Evolutionary conservation across 2,888 invertebrate genomes (phyloP).

Genomic region (Lomographa bimaculata): DNA sequence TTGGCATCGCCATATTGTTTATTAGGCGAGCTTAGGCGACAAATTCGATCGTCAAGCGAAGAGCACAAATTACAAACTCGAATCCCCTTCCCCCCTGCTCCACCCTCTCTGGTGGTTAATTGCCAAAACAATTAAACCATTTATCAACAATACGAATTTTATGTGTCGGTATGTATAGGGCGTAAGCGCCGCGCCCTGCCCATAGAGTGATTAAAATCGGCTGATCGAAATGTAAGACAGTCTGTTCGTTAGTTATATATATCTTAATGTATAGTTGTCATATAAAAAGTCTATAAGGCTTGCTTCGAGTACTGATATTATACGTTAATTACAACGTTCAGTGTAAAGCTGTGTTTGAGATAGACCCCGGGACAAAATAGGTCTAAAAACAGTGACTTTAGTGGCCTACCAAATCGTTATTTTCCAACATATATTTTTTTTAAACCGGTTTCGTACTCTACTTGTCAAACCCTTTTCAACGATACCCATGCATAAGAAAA

Average conservation of each 20-base stretch:
- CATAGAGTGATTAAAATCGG: constrained; percentile 10
- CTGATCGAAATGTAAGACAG: constrained; percentile 10
- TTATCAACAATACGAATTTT: constrained; percentile 61
- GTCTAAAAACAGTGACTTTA: too few relatives aligned
- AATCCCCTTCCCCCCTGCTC: constrained; percentile 29
- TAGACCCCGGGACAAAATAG: too few relatives aligned
- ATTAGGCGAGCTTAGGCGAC: constrained; percentile 27
- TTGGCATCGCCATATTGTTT: constrained; percentile 11
- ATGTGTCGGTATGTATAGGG: constrained; percentile 48
- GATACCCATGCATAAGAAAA: too few relatives aligned
- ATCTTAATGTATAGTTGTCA: background rate
- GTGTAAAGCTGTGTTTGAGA: too few relatives aligned
- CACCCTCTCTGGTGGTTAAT: constrained; percentile 49
- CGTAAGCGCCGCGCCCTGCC: constrained; percentile 38
- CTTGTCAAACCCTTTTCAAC: too few relatives aligned
- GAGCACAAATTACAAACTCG: constrained; percentile 32
- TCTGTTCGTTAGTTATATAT: background rate
- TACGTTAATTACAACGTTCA: too few relatives aligned
- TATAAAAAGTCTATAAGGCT: background rate
- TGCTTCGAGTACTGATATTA: too few relatives aligned
- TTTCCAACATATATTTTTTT: too few relatives aligned
- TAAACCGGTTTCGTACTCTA: too few relatives aligned
- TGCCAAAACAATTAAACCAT: constrained; percentile 75
- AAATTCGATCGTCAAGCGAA: constrained; percentile 30
- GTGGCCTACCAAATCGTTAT: too few relatives aligned